Evolutionary conservation across 2,888 invertebrate species (phyloP), one percentile per base, ranked within the genome.

Genomic region (Esperia sulphurella): DNA sequence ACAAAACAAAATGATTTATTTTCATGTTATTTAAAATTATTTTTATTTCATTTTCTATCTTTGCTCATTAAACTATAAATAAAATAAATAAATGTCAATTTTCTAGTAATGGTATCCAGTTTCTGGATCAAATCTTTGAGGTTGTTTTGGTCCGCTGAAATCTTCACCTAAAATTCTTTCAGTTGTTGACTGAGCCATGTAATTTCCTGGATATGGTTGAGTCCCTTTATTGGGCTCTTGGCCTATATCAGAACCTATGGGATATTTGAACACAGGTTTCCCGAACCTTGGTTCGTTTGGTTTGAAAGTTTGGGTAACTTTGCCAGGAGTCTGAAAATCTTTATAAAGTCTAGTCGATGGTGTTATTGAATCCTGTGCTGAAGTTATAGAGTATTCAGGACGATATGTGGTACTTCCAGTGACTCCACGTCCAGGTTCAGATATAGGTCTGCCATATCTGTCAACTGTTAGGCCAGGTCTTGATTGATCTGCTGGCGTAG

Each of bases 21-120:
- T n/a, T n/a, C n/a, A n/a, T n/a, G n/a, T n/a, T 3, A 5, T 21
- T 21, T 5, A 21, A 21, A 21, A 3, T 21, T 3, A n/a, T 33
- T 48, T 48, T 48, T 48, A 39, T 39, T 43, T n/a, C 1, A 21
- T 21, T 43, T 48, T 48, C n/a, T 33, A 14, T 28, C 33, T 40
- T 33, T 44, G 44, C 44, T 41, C 13, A 33, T 29, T 28, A 39
- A 13, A 7, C 9, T 10, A 14, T 39, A 39, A 39, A 39, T 39
- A 14, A 39, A 21, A 14, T 14, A 14, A 39, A 39, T 39, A 44
- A 35, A 37, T 33, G 7, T 12, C 30, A 28, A 3, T 28, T 43
- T 30, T 28, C 37, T 69, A 69, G 53, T 89, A 89, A 59, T 80
- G 64, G 48, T 88, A 89, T 3, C 89, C 89, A 29, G 72, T 68